phyloP scores from a whole-genome alignment of 1,140 invertebrate species.

The Octopus sinensis region DNA sequence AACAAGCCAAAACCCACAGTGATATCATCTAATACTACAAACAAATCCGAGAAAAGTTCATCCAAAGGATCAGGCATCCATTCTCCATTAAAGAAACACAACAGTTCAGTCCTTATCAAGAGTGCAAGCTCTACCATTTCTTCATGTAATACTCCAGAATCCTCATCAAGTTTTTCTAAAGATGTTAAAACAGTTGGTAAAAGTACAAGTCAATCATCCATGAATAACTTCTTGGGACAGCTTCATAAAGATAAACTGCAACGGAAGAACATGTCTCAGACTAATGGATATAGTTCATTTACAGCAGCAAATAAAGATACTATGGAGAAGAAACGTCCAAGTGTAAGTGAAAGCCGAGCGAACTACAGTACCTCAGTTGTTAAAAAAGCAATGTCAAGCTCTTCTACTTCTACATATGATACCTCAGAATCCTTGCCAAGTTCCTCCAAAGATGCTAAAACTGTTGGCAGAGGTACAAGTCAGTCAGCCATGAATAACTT shows the following conservation, averaged over 20 bases:
- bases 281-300: background rate
- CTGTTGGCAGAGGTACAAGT: background rate
- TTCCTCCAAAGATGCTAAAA: background rate
- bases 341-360: background rate
- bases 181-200: background rate
- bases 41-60: background rate
- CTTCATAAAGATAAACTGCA: background rate
- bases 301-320: background rate
- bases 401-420: background rate
- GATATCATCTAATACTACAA: background rate
- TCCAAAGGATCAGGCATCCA: background rate
- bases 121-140: background rate
- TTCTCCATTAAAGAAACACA: background rate
- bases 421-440: background rate
- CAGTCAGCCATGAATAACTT: background rate
- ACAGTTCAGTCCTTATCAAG: background rate
- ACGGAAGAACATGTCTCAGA: background rate
- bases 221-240: background rate
- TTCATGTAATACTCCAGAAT: background rate
- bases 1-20: background rate
- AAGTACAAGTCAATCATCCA: background rate
- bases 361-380: background rate
- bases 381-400: background rate
- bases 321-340: background rate
- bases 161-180: background rate